Evolutionary conservation across 1,140 invertebrate genomes (phyloP).

Genomic region (Monochamus saltuarius): DNA sequence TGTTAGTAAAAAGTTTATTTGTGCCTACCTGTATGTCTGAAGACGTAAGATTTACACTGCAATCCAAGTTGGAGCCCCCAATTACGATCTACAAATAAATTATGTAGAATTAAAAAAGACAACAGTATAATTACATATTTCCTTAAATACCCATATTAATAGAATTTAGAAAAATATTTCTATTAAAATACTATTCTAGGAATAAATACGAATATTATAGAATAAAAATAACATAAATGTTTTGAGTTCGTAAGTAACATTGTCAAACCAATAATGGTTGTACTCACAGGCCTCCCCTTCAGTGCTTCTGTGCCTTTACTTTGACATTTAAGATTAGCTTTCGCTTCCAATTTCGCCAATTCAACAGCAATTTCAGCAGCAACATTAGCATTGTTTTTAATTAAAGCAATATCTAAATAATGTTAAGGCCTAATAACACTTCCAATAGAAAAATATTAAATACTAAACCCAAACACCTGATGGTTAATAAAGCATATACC

Average conservation of each 20-base stretch:
- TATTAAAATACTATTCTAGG: too few species aligned
- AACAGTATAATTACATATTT: too few species aligned
- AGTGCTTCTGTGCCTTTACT: not conserved
- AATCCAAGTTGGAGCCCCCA: conserved; percentile 79
- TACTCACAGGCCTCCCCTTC: conserved; percentile 23
- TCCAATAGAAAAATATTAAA: too few species aligned
- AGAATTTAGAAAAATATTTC: too few species aligned
- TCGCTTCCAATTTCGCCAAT: conserved; percentile 28
- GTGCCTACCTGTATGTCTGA: conserved; percentile 66
- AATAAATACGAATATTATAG: not conserved
- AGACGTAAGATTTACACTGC: conserved; percentile 65
- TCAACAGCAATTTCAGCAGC: conserved; percentile 80
- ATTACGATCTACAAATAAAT: conserved; percentile 69
- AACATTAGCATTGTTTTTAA: conserved; percentile 88
- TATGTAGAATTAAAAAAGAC: not conserved
- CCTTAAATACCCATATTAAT: too few species aligned
- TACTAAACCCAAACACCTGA: too few species aligned
- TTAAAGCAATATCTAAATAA: conserved; percentile 76
- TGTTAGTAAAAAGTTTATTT: conserved; percentile 42
- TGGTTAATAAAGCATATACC: too few species aligned
- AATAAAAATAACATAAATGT: too few species aligned
- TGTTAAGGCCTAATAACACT: conserved; percentile 23
- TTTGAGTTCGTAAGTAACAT: too few species aligned
- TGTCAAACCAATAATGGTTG: too few species aligned
- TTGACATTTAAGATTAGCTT: not conserved